phyloP scores from a whole-genome alignment of 2,888 invertebrate genomes.

The Drosophila neonasuta region DNA sequence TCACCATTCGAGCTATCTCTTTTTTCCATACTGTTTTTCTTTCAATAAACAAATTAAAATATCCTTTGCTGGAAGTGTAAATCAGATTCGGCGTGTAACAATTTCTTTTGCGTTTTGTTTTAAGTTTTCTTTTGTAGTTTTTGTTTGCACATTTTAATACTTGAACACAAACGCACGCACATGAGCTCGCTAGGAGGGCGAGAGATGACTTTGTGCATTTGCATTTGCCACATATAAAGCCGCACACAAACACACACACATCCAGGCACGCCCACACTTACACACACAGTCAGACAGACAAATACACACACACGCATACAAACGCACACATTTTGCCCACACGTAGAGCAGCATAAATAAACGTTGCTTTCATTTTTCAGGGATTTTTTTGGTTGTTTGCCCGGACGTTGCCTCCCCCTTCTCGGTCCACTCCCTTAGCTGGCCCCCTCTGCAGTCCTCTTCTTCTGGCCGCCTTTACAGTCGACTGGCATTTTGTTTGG shows the following conservation, averaged over 20 bases:
- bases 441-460: neutral
- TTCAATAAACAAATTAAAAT: neutral
- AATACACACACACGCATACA: conserved; percentile 12
- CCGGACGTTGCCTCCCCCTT: conserved; percentile 19
- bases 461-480: conserved; percentile 12
- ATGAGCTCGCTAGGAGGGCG: conserved; percentile 34
- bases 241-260: conserved; percentile 8
- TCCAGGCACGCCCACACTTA: conserved; percentile 15
- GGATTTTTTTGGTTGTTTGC: conserved; percentile 65
- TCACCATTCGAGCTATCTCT: neutral
- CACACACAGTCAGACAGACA: conserved; percentile 3
- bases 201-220: conserved; percentile 71
- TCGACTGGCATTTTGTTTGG: conserved; percentile 60
- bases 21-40: neutral
- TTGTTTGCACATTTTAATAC: conserved; percentile 70
- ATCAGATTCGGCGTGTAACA: conserved; percentile 10
- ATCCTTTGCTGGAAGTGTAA: conserved; percentile 14
- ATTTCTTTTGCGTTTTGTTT: conserved; percentile 7
- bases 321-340: conserved; percentile 18
- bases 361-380: conserved; percentile 72
- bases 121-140: conserved; percentile 35
- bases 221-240: conserved; percentile 53
- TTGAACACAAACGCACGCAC: conserved; percentile 66
- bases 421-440: neutral
- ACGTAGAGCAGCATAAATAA: conserved; percentile 58